These are phyloP conservation scores for Heliothis subflexa DNA, from an alignment of 1,140 invertebrate genomes.

Conservation along the genomic window DNA sequence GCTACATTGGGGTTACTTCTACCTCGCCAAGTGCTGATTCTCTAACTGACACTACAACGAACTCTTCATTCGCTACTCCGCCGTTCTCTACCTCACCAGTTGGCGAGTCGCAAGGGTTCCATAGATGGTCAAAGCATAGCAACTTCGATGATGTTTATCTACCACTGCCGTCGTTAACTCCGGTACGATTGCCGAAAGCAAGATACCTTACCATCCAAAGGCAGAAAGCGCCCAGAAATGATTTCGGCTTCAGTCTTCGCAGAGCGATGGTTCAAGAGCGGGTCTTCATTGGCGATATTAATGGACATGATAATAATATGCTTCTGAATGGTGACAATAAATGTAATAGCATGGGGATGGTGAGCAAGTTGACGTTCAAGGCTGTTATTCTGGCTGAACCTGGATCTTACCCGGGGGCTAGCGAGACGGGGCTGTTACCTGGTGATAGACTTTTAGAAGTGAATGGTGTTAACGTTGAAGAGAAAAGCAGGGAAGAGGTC, in stretches of 20 bases:
- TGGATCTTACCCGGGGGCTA: constrained; percentile 91
- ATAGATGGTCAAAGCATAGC: constrained; percentile 90
- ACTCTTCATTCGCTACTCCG: constrained; percentile 94
- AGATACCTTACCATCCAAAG: constrained; percentile 92
- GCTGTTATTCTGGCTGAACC: constrained; percentile 97
- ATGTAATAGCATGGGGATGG: constrained; percentile 71
- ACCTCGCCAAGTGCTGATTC: constrained; percentile 93
- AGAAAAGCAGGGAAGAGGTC: constrained; percentile 95
- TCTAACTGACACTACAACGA: constrained; percentile 93
- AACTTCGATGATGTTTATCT: constrained; percentile 92
- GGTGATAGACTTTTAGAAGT: constrained; percentile 97
- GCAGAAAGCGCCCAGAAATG: constrained; percentile 94
- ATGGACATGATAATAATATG: constrained; percentile 73
- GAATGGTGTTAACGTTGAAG: constrained; percentile 94
- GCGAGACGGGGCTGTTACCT: constrained; percentile 95
- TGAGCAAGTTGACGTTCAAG: constrained; percentile 87
- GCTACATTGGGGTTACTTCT: constrained; percentile 87
- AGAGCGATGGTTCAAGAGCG: constrained; percentile 93
- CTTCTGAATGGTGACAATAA: constrained; percentile 76
- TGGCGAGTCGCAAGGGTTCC: constrained; percentile 93
- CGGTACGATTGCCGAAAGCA: constrained; percentile 91
- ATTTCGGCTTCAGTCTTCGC: constrained; percentile 98
- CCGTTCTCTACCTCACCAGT: constrained; percentile 93
- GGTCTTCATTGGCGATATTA: constrained; percentile 76
- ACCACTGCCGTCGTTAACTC: constrained; percentile 92